Conservation (phyloP, 2,797 vertebrate genomes). For the Neostethus bicornis region DNA sequence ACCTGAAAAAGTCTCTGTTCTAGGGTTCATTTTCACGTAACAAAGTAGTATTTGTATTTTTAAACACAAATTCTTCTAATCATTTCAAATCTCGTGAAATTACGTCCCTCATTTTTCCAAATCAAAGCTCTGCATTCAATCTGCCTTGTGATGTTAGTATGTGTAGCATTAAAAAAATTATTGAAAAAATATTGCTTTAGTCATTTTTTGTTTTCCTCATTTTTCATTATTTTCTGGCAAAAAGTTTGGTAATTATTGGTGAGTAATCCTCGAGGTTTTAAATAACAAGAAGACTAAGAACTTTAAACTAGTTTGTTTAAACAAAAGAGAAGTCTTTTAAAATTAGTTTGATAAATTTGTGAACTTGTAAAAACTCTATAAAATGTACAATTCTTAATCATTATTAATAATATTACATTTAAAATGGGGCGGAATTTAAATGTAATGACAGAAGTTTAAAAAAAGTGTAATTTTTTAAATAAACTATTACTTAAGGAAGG, state of each 20-base stretch:
- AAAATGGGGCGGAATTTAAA: no score
- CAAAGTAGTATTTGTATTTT: slow-evolving; percentile 13
- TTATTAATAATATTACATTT: slow-evolving; percentile 6
- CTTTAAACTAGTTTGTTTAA: slow-evolving; percentile 14
- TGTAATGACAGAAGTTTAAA: no score
- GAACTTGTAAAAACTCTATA: neutral
- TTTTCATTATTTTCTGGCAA: slow-evolving; percentile 4
- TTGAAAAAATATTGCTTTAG: slow-evolving; percentile 2
- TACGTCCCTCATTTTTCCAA: slow-evolving; percentile 38
- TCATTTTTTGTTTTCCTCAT: neutral
- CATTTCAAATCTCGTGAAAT: slow-evolving; percentile 28
- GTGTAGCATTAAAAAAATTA: slow-evolving; percentile 42
- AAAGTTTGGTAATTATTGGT: slow-evolving; percentile 23
- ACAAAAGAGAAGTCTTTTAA: slow-evolving; percentile 15
- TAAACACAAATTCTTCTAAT: slow-evolving; percentile 10
- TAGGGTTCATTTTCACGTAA: slow-evolving; percentile 23
- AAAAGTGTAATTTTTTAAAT: no score
- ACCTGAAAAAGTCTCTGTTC: slow-evolving; percentile 4
- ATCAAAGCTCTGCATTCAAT: no score
- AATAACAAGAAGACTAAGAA: slow-evolving; percentile 10
- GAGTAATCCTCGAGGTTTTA: slow-evolving; percentile 15
- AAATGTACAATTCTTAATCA: slow-evolving; percentile 4
- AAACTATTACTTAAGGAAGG: slow-evolving; percentile 16
- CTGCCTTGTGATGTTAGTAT: slow-evolving; percentile 38
- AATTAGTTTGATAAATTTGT: neutral